These are phyloP conservation scores for Tympanuchus pallidicinctus DNA, from an alignment of 2,113 vertebrate species.

Conservation along the genomic window DNA sequence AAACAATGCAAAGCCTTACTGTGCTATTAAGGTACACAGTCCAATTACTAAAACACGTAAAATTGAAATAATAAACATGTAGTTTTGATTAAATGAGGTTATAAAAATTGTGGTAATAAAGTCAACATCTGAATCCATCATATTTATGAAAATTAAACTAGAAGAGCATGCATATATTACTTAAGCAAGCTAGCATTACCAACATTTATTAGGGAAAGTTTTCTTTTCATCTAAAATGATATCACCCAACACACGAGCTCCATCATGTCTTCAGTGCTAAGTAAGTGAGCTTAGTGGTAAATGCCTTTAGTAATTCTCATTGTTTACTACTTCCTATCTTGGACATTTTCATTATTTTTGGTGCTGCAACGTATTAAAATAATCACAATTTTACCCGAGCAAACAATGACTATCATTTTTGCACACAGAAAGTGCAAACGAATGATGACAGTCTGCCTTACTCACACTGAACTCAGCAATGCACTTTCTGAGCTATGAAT, in stretches of 20 bases:
- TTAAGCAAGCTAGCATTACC: conserved; percentile 30
- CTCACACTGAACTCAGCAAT: neutral
- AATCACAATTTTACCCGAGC: neutral
- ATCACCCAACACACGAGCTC: neutral
- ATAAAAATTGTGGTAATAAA: conserved; percentile 73
- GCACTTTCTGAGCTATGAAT: conserved; percentile 16
- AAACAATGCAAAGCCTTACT: conserved; percentile 41
- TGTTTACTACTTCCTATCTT: neutral
- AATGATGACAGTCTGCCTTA: neutral
- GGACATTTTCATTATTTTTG: neutral
- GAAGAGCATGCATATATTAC: conserved; percentile 46
- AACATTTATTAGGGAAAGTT: conserved; percentile 9
- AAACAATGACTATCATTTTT: neutral
- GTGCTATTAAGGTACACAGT: conserved; percentile 57
- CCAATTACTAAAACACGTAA: conserved; percentile 68
- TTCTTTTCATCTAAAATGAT: neutral
- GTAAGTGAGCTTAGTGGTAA: neutral
- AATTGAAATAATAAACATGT: conserved; percentile 65
- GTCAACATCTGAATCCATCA: conserved; percentile 62
- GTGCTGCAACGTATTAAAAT: neutral
- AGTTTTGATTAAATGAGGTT: conserved; percentile 58
- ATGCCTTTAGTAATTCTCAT: neutral
- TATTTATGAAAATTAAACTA: conserved; percentile 74
- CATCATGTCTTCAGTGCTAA: neutral
- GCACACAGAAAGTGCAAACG: neutral